Conservation (phyloP, 2,888 invertebrate species). For the Pyrochroa serraticornis region DNA sequence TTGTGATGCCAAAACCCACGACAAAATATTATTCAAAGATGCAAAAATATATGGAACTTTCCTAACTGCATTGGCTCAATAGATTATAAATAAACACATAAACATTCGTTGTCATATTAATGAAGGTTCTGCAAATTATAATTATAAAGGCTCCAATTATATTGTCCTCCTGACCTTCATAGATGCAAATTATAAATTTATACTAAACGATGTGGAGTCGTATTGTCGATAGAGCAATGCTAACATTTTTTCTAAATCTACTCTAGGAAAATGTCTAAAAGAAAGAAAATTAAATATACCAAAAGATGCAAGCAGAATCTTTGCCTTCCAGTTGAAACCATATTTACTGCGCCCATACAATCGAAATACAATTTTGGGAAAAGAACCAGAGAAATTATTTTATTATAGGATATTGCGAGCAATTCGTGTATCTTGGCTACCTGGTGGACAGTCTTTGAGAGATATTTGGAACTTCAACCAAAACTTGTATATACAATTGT, state of each 20-base stretch:
- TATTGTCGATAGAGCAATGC: slow-evolving; percentile 39
- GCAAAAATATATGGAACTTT: slow-evolving; percentile 33
- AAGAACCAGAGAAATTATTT: slow-evolving; percentile 21
- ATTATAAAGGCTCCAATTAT: slow-evolving; percentile 29
- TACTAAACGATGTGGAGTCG: slow-evolving; percentile 36
- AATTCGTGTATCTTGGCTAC: slow-evolving; percentile 12
- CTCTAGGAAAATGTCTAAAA: slow-evolving; percentile 17
- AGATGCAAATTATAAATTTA: slow-evolving; percentile 38
- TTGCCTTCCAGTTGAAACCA: slow-evolving; percentile 22
- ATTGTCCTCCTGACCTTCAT: slow-evolving; percentile 36
- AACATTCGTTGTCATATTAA: slow-evolving; percentile 31
- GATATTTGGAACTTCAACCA: not conserved
- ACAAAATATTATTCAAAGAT: slow-evolving; percentile 28
- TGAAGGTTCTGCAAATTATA: slow-evolving; percentile 34
- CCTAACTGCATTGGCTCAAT: slow-evolving; percentile 27
- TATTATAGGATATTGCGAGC: slow-evolving; percentile 24
- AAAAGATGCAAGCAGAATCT: slow-evolving; percentile 18
- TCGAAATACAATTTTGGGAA: slow-evolving; percentile 13
- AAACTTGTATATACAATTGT: not conserved
- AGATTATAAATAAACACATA: slow-evolving; percentile 37
- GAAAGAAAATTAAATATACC: slow-evolving; percentile 18
- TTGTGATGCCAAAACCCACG: slow-evolving; percentile 32
- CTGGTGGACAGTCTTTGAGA: not conserved
- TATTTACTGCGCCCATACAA: slow-evolving; percentile 29
- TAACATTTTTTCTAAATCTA: slow-evolving; percentile 33